A percentile compares a stretch with the other conserved stretches of the same genome.
Conservation (phyloP, 30 jellyfish, hydroid and myxozoan genomes). For the Pelagia noctiluca region DNA sequence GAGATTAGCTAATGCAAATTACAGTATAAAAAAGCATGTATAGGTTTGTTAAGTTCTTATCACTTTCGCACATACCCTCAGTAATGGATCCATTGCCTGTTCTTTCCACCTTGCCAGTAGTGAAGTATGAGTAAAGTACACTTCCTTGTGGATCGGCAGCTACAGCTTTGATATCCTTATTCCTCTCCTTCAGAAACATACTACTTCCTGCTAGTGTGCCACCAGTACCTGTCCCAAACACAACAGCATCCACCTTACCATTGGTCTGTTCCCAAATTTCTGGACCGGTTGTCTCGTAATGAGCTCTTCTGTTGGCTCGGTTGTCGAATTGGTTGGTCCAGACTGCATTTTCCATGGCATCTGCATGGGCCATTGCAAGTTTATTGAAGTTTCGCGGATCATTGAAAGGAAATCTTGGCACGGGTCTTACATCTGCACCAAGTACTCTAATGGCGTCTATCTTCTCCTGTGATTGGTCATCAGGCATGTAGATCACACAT, state of each 20-base stretch:
- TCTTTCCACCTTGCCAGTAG: slow-evolving; percentile 78
- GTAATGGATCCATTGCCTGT: slow-evolving; percentile 92
- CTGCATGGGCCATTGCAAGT: slow-evolving; percentile 89
- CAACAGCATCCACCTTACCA: slow-evolving; percentile 94
- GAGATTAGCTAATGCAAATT: too few relatives aligned
- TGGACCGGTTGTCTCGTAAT: slow-evolving; percentile 96
- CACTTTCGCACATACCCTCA: too few relatives aligned
- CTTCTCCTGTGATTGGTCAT: slow-evolving; percentile 89
- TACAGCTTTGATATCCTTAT: slow-evolving; percentile 70
- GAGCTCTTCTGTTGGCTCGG: slow-evolving; percentile 88
- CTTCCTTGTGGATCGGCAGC: slow-evolving; percentile 97
- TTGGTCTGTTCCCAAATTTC: slow-evolving; percentile 97
- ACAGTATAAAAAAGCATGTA: too few relatives aligned
- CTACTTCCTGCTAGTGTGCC: slow-evolving; percentile 97
- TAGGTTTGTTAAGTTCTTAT: too few relatives aligned
- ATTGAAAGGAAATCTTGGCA: slow-evolving; percentile 92
- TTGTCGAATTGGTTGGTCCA: slow-evolving; percentile 96
- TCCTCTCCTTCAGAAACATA: slow-evolving; percentile 87
- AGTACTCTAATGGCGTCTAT: slow-evolving; percentile 85
- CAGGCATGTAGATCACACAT: slow-evolving; percentile 89
- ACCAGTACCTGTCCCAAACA: slow-evolving; percentile 96
- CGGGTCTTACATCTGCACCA: slow-evolving; percentile 98
- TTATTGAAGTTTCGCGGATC: slow-evolving; percentile 91
- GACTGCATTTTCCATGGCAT: slow-evolving; percentile 70
- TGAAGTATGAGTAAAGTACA: slow-evolving; percentile 81